These are phyloP conservation scores for Petromus typicus DNA, from an alignment of 2,113 vertebrate genomes.

Conservation along the genomic window DNA sequence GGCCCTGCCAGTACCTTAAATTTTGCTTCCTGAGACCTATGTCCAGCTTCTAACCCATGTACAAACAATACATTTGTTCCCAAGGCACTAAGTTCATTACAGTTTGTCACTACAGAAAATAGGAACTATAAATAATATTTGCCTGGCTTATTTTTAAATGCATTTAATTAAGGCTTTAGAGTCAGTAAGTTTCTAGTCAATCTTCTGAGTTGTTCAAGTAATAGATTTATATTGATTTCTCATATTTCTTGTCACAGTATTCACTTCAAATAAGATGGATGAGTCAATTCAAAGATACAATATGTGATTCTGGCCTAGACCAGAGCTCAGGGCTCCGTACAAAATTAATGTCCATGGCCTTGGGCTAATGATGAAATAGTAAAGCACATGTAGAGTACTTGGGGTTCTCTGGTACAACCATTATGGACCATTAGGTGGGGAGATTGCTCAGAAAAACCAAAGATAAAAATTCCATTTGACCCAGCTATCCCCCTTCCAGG, in stretches of 20 bases:
- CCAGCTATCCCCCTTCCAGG: not conserved
- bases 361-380: not conserved
- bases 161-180: not conserved
- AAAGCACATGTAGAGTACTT: not conserved
- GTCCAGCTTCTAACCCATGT: not conserved
- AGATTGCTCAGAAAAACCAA: not conserved
- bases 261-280: not conserved
- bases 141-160: not conserved
- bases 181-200: not conserved
- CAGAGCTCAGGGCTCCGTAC: not conserved
- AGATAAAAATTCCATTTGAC: not conserved
- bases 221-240: not conserved
- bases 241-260: not conserved
- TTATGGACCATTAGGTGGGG: not conserved
- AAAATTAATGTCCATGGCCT: not conserved
- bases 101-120: not conserved
- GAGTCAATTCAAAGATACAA: not conserved
- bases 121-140: not conserved
- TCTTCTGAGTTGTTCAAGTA: not conserved
- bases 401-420: not conserved
- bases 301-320: not conserved
- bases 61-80: not conserved
- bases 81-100: not conserved
- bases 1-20: not conserved
- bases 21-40: not conserved